Conservation (phyloP, 2,888 invertebrate species). For the Liodrosophila aerea region DNA sequence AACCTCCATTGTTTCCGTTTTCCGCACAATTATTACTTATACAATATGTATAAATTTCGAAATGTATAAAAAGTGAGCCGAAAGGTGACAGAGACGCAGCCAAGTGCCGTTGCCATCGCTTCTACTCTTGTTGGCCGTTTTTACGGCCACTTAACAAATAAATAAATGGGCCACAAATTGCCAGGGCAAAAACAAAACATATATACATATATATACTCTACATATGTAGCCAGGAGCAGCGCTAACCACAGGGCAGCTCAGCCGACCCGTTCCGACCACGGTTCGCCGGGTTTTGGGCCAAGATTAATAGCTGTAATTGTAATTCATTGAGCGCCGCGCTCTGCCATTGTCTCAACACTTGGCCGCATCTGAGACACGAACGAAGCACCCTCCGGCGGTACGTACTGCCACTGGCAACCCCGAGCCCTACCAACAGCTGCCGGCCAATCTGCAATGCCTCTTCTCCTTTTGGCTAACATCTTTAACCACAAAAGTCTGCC, state of each 20-base stretch:
- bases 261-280: conserved; percentile 19
- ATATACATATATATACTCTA: not conserved
- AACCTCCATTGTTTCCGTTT: conserved; percentile 79
- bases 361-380: conserved; percentile 16
- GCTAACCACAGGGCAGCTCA: conserved; percentile 58
- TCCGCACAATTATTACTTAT: conserved; percentile 79
- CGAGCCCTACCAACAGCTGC: conserved; percentile 45
- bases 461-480: conserved; percentile 39
- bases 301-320: conserved; percentile 76
- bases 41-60: conserved; percentile 76
- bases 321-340: conserved; percentile 74
- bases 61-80: conserved; percentile 26
- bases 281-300: conserved; percentile 55
- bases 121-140: conserved; percentile 59
- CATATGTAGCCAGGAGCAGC: conserved; percentile 33
- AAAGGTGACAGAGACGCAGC: conserved; percentile 42
- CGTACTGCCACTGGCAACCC: not conserved
- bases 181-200: conserved; percentile 43
- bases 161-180: conserved; percentile 75
- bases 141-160: conserved; percentile 79
- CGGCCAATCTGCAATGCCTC: conserved; percentile 25
- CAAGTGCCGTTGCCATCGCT: conserved; percentile 30
- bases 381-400: too few relatives aligned
- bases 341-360: conserved; percentile 73
- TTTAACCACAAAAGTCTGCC: conserved; percentile 55